Base-by-base conservation (phyloP, 2,113 vertebrate genomes). In the Sapayoa aenigma region DNA sequence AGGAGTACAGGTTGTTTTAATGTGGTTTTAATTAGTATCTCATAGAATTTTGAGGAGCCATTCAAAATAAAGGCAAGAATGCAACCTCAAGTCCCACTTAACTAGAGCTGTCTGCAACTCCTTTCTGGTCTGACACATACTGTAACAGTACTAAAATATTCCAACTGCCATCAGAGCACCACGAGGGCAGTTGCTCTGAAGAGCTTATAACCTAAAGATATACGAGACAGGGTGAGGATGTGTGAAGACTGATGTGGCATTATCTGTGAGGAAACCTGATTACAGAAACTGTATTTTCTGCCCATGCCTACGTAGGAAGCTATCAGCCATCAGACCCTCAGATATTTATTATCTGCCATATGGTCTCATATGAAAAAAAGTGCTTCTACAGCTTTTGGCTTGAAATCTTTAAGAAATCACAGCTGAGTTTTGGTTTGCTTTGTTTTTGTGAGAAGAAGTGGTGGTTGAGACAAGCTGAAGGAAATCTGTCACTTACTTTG, bases 251-350 rank as follows among this genome's bases (percentile, higher is more conserved):
- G 55, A 95, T 0, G 2, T 79, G 63, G 66, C 72, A 37, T 81
- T 89, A 89, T 91, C 69, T 79, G 58, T 58, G 59, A 92, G 46
- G 55, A 87, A 88, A 88, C 30, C 12, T 73, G 59, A 72, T 79
- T 90, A 76, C 25, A 73, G 66, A 83, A 89, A 84, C 39, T 50
- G 20, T 30, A 62, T 95, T 80, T 97, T 95, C 75, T 95, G 31
- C 47, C 58, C 24, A 12, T 85, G 75, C 31, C 46, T 81, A 83
- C 20, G 63, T 67, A 95, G 87, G 75, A 90, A 83, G 58, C 75
- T 93, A 87, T 50, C 81, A 90, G 81, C 2, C 2, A 86, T 77
- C 44, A 84, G 55, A 90, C 81, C 23, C 60, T 66, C 52, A 52
- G 84, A 35, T 86, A 90, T 78, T 88, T 91, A 73, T 77, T 83